These are phyloP conservation scores for Ganaspis brasiliensis DNA, from an alignment of 2,888 invertebrate species.

Conservation along the genomic window DNA sequence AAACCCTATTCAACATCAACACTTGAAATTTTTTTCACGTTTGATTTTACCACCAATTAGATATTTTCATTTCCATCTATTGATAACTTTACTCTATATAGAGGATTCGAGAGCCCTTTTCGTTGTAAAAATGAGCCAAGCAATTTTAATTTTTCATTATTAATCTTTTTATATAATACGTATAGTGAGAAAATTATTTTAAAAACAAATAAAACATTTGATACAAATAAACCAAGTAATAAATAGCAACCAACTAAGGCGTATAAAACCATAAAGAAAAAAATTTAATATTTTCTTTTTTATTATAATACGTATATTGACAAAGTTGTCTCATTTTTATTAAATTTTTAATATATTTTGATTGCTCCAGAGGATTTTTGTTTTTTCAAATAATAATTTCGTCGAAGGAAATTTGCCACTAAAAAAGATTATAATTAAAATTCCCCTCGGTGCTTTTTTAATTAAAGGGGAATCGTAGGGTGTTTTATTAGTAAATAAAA, in stretches of 20 bases:
- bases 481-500: slow-evolving; percentile 18
- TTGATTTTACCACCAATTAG: slow-evolving; percentile 15
- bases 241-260: no score
- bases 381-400: background rate
- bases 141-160: no score
- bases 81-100: background rate
- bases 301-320: no score
- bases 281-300: no score
- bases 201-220: no score
- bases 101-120: background rate
- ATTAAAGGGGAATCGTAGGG: slow-evolving; percentile 18
- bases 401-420: background rate
- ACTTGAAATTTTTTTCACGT: slow-evolving; percentile 21
- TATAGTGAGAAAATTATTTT: no score
- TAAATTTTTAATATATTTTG: slow-evolving; percentile 1
- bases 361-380: background rate
- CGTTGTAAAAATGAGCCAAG: background rate
- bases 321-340: no score
- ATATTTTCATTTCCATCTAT: slow-evolving; percentile 9
- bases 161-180: no score
- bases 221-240: no score
- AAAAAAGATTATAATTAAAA: slow-evolving; percentile 17
- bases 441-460: slow-evolving; percentile 18
- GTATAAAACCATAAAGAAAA: no score
- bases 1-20: slow-evolving; percentile 44